Evolutionary conservation across 2,797 vertebrate species (phyloP).

Genomic region (Nothura maculosa): DNA sequence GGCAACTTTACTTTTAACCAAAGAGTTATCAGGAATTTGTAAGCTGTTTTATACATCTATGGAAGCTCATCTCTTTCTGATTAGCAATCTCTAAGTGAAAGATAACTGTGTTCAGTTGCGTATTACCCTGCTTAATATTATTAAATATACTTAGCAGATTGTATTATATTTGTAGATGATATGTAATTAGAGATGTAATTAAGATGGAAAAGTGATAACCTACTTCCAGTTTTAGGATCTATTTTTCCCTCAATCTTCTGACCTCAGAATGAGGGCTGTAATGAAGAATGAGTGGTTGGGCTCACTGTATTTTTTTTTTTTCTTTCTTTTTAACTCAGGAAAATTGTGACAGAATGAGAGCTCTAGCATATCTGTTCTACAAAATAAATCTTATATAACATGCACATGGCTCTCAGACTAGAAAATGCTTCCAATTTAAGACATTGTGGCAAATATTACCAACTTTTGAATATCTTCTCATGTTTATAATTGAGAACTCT

Average conservation of each 20-base stretch:
- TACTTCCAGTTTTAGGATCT: not conserved
- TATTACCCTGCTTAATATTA: not conserved
- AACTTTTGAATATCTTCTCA: too few relatives aligned
- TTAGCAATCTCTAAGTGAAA: not conserved
- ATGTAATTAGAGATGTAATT: not conserved
- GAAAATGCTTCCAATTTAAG: too few relatives aligned
- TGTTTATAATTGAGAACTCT: too few relatives aligned
- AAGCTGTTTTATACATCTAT: fast-evolving
- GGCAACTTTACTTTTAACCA: not conserved
- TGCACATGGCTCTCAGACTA: too few relatives aligned
- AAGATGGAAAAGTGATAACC: not conserved
- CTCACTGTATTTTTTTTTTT: not conserved
- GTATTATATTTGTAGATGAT: not conserved
- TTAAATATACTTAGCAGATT: not conserved
- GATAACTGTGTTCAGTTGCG: not conserved
- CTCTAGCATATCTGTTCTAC: not conserved
- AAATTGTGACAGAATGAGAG: not conserved
- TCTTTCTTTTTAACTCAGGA: not conserved
- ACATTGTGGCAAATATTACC: too few relatives aligned
- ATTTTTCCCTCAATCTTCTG: not conserved
- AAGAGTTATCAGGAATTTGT: fast-evolving
- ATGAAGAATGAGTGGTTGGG: not conserved
- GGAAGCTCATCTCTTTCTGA: not conserved
- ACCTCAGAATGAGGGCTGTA: not conserved
- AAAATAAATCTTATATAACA: not conserved